Evolutionary conservation across 2,888 invertebrate genomes (phyloP).

Genomic region (Cataglyphis rosenhaueri): DNA sequence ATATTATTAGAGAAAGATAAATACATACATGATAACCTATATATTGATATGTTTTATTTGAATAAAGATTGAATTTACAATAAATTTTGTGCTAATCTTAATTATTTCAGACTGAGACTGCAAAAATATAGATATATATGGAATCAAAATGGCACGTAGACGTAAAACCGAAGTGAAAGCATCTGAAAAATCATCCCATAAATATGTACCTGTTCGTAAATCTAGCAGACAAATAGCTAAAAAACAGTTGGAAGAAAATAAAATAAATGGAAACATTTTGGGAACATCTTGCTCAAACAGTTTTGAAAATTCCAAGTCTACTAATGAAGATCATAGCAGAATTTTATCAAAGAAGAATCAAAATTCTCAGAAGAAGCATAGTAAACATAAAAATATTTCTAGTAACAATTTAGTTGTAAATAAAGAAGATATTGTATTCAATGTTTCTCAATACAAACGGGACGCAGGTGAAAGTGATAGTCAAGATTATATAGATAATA

Average conservation of each 20-base stretch:
- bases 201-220: slow-evolving; percentile 80
- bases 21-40: background rate
- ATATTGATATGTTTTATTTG: background rate
- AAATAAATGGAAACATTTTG: slow-evolving; percentile 78
- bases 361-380: slow-evolving; percentile 66
- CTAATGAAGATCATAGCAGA: slow-evolving; percentile 68
- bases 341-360: slow-evolving; percentile 64
- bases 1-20: background rate
- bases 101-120: slow-evolving; percentile 65
- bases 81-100: slow-evolving; percentile 21
- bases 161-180: slow-evolving; percentile 81
- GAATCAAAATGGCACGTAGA: slow-evolving; percentile 81
- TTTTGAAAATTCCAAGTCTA: slow-evolving; percentile 72
- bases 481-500: slow-evolving; percentile 74
- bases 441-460: slow-evolving; percentile 64
- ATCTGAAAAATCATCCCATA: slow-evolving; percentile 75
- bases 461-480: slow-evolving; percentile 77
- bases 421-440: slow-evolving; percentile 52
- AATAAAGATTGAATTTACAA: background rate
- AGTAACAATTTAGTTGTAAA: slow-evolving; percentile 56
- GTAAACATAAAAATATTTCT: slow-evolving; percentile 65
- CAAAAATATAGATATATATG: slow-evolving; percentile 58
- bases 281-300: slow-evolving; percentile 67
- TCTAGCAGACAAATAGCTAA: slow-evolving; percentile 83
- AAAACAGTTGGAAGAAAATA: slow-evolving; percentile 81